Conservation (phyloP, 35 echinoderm and acorn worm species). For the Patiria miniata region DNA sequence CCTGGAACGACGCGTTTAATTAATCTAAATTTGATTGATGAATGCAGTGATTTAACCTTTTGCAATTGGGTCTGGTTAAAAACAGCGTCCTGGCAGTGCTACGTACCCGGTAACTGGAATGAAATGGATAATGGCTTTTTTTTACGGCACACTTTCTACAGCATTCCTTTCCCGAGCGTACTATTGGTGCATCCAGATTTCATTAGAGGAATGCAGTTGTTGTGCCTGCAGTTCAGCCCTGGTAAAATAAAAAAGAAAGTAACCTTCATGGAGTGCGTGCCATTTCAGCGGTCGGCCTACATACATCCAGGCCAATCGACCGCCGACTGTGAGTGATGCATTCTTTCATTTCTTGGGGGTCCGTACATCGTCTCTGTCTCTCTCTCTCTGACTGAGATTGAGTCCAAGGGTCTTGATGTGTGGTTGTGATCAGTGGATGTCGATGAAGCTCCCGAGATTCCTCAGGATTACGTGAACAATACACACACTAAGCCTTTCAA, state of each 20-base stretch:
- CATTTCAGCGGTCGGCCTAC: neutral
- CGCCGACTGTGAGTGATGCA: slow-evolving; percentile 8
- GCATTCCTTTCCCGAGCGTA: neutral
- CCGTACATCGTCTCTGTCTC: neutral
- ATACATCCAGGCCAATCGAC: slow-evolving; percentile 9
- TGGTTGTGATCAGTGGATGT: neutral
- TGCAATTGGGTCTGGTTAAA: neutral
- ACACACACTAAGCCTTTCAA: neutral
- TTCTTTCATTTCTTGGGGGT: slow-evolving; percentile 13
- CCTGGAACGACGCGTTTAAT: too few relatives aligned
- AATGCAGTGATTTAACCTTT: neutral
- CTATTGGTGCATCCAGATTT: neutral
- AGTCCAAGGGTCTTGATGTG: neutral
- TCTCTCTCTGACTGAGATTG: neutral
- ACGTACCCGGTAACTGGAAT: neutral
- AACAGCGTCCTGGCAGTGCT: neutral
- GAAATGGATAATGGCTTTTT: neutral
- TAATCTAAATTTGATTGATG: neutral
- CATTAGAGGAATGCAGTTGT: neutral
- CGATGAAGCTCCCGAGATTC: neutral
- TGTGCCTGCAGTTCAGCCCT: neutral
- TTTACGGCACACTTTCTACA: neutral
- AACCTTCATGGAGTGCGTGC: neutral
- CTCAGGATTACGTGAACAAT: neutral
- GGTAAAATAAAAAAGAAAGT: too few relatives aligned